Conservation (phyloP, 2,888 invertebrate genomes). For the Unio delphinus region DNA sequence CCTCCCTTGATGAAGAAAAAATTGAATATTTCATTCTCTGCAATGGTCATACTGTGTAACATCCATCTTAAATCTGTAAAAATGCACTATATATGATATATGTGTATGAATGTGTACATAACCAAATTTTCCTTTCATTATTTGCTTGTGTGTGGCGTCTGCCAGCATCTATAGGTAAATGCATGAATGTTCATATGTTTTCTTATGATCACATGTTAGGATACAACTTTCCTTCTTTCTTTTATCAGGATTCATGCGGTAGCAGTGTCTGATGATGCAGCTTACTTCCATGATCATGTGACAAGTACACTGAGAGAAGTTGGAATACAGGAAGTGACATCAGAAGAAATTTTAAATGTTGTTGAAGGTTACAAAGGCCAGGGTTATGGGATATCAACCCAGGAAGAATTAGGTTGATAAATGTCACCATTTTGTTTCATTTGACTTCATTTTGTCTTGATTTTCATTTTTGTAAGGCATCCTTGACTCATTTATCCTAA, state of each 20-base stretch:
- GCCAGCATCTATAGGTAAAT: too few relatives aligned
- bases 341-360: conserved; percentile 56
- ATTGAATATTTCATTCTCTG: too few relatives aligned
- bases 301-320: conserved; percentile 45
- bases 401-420: conserved; percentile 57
- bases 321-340: conserved; percentile 41
- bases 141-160: too few relatives aligned
- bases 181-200: too few relatives aligned
- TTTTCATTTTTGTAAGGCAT: background rate
- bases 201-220: background rate
- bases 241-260: conserved; percentile 60
- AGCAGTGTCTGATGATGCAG: conserved; percentile 52
- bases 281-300: conserved; percentile 56
- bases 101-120: too few relatives aligned
- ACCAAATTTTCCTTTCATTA: too few relatives aligned
- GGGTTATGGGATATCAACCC: conserved; percentile 63
- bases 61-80: too few relatives aligned
- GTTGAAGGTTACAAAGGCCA: conserved; percentile 63
- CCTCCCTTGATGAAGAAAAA: too few relatives aligned
- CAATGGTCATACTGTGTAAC: too few relatives aligned
- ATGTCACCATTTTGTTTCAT: background rate
- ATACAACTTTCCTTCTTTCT: conserved; percentile 1
- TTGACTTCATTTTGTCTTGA: too few relatives aligned
- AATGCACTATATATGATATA: too few relatives aligned
- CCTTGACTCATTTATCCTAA: background rate